Percentiles rank a stretch among this genome's conserved stretches.
Conservation (phyloP, 2,797 vertebrate genomes). For the Echeneis naucrates region DNA sequence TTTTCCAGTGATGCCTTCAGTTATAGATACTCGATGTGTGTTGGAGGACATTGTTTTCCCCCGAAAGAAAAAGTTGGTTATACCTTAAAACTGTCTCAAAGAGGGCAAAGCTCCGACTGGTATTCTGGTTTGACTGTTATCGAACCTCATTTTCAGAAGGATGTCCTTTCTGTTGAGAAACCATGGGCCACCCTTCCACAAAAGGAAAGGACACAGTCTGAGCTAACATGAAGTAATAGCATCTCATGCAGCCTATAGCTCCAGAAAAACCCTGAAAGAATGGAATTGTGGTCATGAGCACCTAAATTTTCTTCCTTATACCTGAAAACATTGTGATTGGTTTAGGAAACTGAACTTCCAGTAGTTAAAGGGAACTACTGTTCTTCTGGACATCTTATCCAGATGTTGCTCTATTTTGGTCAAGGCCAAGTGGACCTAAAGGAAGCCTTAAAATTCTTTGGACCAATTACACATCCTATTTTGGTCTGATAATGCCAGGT, state of each 20-base stretch:
- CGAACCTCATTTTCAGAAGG: neutral
- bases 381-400: conserved; percentile 9
- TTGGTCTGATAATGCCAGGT: conserved; percentile 13
- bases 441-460: conserved; percentile 10
- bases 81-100: neutral
- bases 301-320: neutral
- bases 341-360: conserved; percentile 2
- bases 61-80: neutral
- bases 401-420: conserved; percentile 7
- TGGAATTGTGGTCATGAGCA: neutral
- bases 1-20: too few relatives aligned
- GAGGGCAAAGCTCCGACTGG: neutral
- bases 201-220: neutral
- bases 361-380: neutral
- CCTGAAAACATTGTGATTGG: neutral
- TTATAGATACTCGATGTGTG: too few relatives aligned
- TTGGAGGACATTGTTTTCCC: neutral
- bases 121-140: neutral
- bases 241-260: neutral
- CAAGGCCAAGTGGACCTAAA: conserved; percentile 11
- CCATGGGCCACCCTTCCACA: neutral
- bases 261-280: neutral
- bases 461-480: conserved; percentile 6
- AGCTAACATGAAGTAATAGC: conserved; percentile 1
- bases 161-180: too few relatives aligned